phyloP scores from a whole-genome alignment of 2,797 vertebrate genomes.

The Numenius phaeopus region DNA sequence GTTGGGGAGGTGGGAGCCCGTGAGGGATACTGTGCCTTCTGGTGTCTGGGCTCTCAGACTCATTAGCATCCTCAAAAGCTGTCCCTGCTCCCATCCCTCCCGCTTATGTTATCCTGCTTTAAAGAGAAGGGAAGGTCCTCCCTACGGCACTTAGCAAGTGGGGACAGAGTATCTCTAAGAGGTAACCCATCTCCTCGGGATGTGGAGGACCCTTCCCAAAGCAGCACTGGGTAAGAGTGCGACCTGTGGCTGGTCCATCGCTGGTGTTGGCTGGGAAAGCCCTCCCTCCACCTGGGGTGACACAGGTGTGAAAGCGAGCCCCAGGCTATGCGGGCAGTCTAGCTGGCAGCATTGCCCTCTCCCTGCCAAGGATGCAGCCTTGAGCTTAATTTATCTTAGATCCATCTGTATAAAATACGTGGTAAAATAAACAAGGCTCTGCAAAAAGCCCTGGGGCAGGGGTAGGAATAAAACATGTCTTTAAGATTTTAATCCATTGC shows the following conservation, averaged over 20 bases:
- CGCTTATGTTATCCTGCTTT: not conserved
- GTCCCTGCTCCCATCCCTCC: not conserved
- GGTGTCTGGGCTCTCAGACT: not conserved
- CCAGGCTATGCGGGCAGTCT: not conserved
- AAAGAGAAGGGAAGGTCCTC: not conserved
- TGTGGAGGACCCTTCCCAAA: not conserved
- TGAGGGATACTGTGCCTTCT: not conserved
- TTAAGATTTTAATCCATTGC: not conserved
- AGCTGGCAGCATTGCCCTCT: not conserved
- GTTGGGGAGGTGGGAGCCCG: not conserved
- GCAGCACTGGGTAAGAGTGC: not conserved
- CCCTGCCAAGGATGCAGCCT: not conserved
- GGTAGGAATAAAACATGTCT: not conserved
- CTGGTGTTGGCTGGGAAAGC: not conserved
- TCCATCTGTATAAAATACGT: not conserved
- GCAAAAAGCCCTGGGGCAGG: not conserved
- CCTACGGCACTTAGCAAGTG: no score
- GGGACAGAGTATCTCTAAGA: not conserved
- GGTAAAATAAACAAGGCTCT: not conserved
- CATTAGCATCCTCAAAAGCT: not conserved
- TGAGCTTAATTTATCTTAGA: not conserved
- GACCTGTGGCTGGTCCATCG: rapidly evolving
- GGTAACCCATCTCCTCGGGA: not conserved
- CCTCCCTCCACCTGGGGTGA: not conserved
- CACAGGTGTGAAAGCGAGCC: not conserved